A percentile compares a stretch with the other conserved stretches of the same genome.
phyloP scores from a whole-genome alignment of 2,113 vertebrate genomes.

The Aptenodytes patagonicus region DNA sequence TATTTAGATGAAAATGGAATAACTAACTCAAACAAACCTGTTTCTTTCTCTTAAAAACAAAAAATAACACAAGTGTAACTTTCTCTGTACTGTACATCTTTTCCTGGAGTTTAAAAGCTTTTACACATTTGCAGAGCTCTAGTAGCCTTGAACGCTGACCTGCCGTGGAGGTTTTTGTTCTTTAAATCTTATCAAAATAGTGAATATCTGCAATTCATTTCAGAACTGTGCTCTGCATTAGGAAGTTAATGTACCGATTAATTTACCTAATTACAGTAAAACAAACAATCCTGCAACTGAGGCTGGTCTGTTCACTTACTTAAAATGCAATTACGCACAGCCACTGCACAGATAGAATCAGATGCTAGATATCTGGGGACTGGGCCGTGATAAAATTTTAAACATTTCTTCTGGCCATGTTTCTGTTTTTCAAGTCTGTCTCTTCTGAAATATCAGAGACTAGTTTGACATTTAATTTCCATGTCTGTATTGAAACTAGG shows the following conservation, averaged over 20 bases:
- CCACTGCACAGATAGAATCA: neutral
- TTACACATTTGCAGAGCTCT: neutral
- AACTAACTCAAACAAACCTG: neutral
- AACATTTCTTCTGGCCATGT: neutral
- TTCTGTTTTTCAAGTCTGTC: slow-evolving; percentile 12
- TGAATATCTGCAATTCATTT: neutral
- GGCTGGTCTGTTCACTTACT: slow-evolving; percentile 20
- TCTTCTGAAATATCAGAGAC: slow-evolving; percentile 16
- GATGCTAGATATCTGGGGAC: neutral
- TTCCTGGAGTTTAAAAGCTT: neutral
- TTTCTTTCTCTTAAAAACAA: neutral
- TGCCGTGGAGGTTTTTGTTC: neutral
- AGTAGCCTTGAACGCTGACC: neutral
- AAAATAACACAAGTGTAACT: neutral
- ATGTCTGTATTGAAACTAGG: neutral
- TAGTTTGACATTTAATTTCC: slow-evolving; percentile 19
- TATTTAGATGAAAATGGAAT: neutral
- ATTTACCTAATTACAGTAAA: slow-evolving; percentile 79
- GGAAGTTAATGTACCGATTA: slow-evolving; percentile 72
- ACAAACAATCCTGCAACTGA: slow-evolving; percentile 70
- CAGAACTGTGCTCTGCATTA: slow-evolving; percentile 38
- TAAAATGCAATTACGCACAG: slow-evolving; percentile 22
- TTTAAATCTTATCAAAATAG: neutral
- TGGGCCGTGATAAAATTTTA: neutral
- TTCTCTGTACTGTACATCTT: neutral